Conservation (phyloP, 2,888 invertebrate species). For the Synanthedon andrenaeformis region DNA sequence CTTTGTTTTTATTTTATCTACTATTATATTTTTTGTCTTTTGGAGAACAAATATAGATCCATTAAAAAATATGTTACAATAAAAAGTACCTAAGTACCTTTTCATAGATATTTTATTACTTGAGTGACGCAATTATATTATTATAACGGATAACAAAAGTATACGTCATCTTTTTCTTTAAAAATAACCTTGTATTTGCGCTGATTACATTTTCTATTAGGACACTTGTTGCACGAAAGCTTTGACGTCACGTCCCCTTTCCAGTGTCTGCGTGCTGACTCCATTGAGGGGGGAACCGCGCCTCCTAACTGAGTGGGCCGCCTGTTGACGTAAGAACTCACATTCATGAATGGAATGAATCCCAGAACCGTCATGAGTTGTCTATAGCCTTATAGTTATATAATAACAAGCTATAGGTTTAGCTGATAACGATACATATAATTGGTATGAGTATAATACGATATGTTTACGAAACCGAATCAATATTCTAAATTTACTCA, state of each 20-base stretch:
- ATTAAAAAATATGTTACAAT: too few species aligned
- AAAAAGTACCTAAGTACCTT: too few species aligned
- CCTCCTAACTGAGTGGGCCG: slow-evolving; percentile 25
- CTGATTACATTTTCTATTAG: slow-evolving; percentile 37
- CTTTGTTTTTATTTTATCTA: too few species aligned
- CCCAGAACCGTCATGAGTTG: slow-evolving; percentile 29
- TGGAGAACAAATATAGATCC: too few species aligned
- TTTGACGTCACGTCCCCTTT: slow-evolving; percentile 57
- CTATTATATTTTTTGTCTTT: too few species aligned
- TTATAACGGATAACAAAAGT: not conserved
- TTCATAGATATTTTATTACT: too few species aligned
- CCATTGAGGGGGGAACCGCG: slow-evolving; percentile 27
- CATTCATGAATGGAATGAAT: slow-evolving; percentile 60
- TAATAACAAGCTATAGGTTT: not conserved
- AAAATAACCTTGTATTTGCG: slow-evolving; percentile 45
- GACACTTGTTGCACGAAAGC: slow-evolving; percentile 60
- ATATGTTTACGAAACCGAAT: too few species aligned
- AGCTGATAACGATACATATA: too few species aligned
- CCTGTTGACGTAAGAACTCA: slow-evolving; percentile 54
- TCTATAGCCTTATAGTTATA: slow-evolving; percentile 5
- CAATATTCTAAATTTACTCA: too few species aligned
- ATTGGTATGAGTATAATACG: too few species aligned
- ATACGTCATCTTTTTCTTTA: slow-evolving; percentile 19
- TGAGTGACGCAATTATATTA: too few species aligned
- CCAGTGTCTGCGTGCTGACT: slow-evolving; percentile 22